These are phyloP conservation scores for Ostrea denselamellosa DNA, from an alignment of 1,140 invertebrate species.

Conservation along the genomic window DNA sequence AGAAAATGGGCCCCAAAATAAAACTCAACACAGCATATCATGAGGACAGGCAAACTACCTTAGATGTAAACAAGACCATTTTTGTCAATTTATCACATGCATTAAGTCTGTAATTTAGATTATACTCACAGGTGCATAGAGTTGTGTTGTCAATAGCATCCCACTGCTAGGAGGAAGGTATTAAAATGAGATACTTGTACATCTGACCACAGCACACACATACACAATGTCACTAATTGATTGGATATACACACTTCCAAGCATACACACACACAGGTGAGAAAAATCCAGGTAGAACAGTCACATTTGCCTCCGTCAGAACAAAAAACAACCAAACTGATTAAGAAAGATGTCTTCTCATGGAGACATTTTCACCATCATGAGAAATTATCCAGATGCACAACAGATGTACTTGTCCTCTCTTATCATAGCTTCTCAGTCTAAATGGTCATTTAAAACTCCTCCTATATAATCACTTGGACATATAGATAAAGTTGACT, in stretches of 20 bases:
- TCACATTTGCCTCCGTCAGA: neutral
- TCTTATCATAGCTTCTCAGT: conserved; percentile 22
- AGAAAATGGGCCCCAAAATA: neutral
- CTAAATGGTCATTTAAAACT: conserved; percentile 40
- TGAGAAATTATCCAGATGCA: conserved; percentile 19
- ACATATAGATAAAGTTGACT: conserved; percentile 40
- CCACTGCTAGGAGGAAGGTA: conserved; percentile 26
- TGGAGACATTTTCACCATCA: conserved; percentile 24
- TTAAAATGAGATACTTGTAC: conserved; percentile 11
- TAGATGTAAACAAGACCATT: conserved; percentile 9
- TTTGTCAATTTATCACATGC: neutral
- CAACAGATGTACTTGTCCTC: conserved; percentile 12
- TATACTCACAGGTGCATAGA: conserved; percentile 27
- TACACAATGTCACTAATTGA: conserved; percentile 30
- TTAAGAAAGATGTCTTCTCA: neutral
- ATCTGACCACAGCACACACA: conserved; percentile 12
- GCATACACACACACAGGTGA: conserved; percentile 7
- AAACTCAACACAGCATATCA: neutral
- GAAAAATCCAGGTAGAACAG: conserved; percentile 19
- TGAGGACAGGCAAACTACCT: neutral
- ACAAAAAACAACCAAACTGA: conserved; percentile 2
- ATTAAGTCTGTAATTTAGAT: neutral
- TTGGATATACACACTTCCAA: neutral
- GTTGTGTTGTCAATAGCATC: conserved; percentile 33
- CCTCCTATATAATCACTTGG: conserved; percentile 40